phyloP scores from a whole-genome alignment of 2,888 invertebrate genomes.

The Spatulosminthurus flaviceps region DNA sequence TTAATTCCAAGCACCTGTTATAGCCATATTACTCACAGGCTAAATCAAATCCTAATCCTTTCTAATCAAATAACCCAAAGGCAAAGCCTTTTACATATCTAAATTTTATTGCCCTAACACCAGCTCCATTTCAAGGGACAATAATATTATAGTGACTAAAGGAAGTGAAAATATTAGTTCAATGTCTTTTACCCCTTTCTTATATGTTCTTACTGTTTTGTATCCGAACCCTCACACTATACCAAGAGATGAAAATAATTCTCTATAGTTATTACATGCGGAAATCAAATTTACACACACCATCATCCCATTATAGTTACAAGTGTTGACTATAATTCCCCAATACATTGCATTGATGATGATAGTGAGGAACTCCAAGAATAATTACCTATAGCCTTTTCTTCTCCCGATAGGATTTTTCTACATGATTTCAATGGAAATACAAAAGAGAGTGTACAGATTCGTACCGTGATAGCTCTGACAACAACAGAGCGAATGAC shows the following conservation, averaged over 20 bases:
- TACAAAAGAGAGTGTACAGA: not conserved
- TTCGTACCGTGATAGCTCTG: not conserved
- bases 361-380: not conserved
- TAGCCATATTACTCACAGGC: too few species aligned
- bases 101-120: not conserved
- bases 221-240: too few species aligned
- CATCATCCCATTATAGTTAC: not conserved
- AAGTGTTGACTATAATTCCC: constrained; percentile 10
- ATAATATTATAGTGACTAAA: not conserved
- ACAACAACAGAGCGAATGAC: constrained; percentile 12
- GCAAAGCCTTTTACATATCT: too few species aligned
- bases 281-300: not conserved
- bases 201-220: not conserved
- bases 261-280: too few species aligned
- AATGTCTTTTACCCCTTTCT: not conserved
- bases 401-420: not conserved
- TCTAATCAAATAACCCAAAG: too few species aligned
- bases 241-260: too few species aligned
- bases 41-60: too few species aligned
- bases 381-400: constrained; percentile 12
- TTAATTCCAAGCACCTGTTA: too few species aligned
- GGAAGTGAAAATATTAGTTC: not conserved
- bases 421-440: constrained; percentile 10
- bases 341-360: not conserved
- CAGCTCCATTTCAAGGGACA: not conserved